These are phyloP conservation scores for Crenuchus spilurus DNA, from an alignment of 2,797 vertebrate species.

Conservation along the genomic window DNA sequence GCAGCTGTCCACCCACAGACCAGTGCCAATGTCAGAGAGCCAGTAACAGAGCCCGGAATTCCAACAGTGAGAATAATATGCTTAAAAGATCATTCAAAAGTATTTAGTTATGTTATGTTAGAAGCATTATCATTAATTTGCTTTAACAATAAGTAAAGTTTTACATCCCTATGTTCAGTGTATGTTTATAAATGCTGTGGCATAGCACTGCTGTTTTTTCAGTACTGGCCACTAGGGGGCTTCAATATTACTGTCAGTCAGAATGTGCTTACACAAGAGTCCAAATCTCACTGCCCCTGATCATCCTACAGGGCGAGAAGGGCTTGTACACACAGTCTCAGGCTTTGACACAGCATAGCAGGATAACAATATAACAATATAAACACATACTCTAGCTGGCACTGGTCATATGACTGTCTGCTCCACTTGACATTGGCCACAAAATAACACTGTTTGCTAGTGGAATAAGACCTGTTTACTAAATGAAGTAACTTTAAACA, in stretches of 20 bases:
- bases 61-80: not conserved
- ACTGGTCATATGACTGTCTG: not conserved
- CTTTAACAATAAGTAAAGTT: not conserved
- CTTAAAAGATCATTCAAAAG: no score
- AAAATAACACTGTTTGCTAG: no score
- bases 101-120: not conserved
- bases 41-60: not conserved
- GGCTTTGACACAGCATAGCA: not conserved
- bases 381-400: not conserved
- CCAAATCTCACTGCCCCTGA: not conserved
- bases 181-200: not conserved
- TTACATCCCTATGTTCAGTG: not conserved
- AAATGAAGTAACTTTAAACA: no score
- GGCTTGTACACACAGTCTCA: not conserved
- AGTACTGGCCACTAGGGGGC: constrained; percentile 65
- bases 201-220: not conserved
- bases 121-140: not conserved
- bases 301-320: not conserved
- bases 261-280: not conserved
- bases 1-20: constrained; percentile 50
- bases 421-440: not conserved
- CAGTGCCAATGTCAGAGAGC: constrained; percentile 10
- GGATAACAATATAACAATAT: no score
- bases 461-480: no score
- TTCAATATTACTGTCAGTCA: constrained; percentile 31